Base-by-base conservation (phyloP, 2,113 vertebrate species). In the Microtus oregoni region DNA sequence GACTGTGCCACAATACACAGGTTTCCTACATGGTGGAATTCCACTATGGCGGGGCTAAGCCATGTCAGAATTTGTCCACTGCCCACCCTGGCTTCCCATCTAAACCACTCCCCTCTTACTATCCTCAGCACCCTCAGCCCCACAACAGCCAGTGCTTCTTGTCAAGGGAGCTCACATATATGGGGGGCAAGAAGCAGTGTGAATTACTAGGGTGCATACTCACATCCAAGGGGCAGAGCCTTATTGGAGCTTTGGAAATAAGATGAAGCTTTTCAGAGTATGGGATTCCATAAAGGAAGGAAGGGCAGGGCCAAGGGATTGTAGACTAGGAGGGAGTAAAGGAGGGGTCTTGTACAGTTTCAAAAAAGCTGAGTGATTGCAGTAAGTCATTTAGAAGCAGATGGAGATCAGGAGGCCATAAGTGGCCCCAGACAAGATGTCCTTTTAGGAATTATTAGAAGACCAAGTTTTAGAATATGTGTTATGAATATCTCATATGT, bases 221-320 rank as follows among this genome's bases (percentile, higher is more conserved):
- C 47, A 55, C 30, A 20, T 19, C 50, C 35, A n/a, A 50, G 9
- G 77, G 19, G 11, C 50, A 81, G 50, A 55, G 77, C 17, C 47
- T 78, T 7, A 15, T 32, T 52, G 44, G 47, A 79, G 77, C 77
- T 79, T 79, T 79, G 77, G 17, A 32, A 35, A 55, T 52, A 10
- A 0, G 38, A 26, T 94, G 76, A 73, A 68, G 55, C 93, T 94
- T 92, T 89, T 90, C 91, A 95, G 95, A 67, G 44, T 41, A 73
- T 47, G 19, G 73, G 89, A 94, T 95, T 89, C 96, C 92, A 92
- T 96, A 95, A 96, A 82, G 86, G n/a, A 58, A 97, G 94, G 17
- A 58, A 90, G 1, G 61, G 94, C 70, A 75, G 95, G 67, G 11
- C 2, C 4, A 20, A 5, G 38, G 30, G n/a, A 1, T 26, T 79